These are phyloP conservation scores for Ictalurus punctatus DNA, from an alignment of 2,113 vertebrate genomes.

Conservation along the genomic window DNA sequence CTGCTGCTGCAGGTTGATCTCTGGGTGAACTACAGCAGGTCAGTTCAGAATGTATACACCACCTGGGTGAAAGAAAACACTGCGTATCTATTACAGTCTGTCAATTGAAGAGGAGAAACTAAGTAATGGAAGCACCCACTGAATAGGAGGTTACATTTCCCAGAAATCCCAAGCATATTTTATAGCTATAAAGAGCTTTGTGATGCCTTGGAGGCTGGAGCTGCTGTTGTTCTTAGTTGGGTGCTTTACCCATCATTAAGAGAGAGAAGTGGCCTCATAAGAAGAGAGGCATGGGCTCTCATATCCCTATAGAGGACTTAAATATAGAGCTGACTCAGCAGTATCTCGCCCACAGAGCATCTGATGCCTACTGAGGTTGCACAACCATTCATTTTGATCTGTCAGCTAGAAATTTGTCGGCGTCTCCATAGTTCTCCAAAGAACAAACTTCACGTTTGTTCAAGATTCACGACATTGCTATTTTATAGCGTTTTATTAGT, in stretches of 20 bases:
- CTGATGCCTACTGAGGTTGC: not conserved
- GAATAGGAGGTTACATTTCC: not conserved
- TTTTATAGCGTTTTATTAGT: not conserved
- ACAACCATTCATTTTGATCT: not conserved
- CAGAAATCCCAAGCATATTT: not conserved
- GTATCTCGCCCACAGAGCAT: not conserved
- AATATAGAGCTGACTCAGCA: constrained; percentile 2
- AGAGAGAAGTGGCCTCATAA: not conserved
- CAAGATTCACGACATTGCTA: not conserved
- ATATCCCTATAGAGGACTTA: not conserved
- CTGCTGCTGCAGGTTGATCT: not conserved
- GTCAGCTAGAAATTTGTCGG: not conserved
- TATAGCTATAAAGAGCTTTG: not conserved
- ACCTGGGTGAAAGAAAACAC: not conserved
- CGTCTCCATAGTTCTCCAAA: not conserved
- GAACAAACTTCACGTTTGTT: too few species aligned
- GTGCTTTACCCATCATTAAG: not conserved
- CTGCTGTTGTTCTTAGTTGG: not conserved
- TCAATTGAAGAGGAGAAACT: not conserved
- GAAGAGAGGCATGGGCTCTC: not conserved
- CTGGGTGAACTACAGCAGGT: not conserved
- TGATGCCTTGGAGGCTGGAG: not conserved
- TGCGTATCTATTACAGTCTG: not conserved
- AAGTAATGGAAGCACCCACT: not conserved
- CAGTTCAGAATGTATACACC: not conserved